A percentile compares a stretch with the other conserved stretches of the same genome.
phyloP scores from a whole-genome alignment of 2,113 vertebrate species.

The Phylloscopus whistleri region DNA sequence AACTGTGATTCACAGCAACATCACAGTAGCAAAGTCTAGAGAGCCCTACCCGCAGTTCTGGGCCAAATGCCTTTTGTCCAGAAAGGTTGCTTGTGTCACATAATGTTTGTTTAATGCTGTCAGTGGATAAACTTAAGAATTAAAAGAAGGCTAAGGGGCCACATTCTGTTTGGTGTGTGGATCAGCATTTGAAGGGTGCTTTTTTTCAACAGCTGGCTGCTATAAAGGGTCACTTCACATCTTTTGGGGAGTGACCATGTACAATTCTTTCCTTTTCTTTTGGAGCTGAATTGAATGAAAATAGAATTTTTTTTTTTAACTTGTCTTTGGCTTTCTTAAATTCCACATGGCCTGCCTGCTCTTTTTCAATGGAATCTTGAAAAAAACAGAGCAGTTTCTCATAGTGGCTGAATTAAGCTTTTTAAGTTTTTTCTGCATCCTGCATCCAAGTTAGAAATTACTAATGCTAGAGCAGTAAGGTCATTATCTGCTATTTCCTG shows the following conservation, averaged over 20 bases:
- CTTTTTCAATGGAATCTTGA: background rate
- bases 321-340: background rate
- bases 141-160: background rate
- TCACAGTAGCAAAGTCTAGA: background rate
- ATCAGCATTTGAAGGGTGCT: background rate
- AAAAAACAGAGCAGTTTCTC: background rate
- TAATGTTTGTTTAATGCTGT: background rate
- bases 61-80: background rate
- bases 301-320: background rate
- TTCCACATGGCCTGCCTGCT: background rate
- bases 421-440: background rate
- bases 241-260: background rate
- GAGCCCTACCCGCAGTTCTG: background rate
- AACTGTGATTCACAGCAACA: background rate
- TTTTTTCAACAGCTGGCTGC: background rate
- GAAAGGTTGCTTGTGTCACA: background rate
- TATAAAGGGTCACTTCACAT: background rate
- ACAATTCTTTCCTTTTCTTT: background rate
- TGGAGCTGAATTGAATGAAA: background rate
- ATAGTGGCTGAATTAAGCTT: background rate
- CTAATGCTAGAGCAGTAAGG: conserved; percentile 29
- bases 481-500: conserved; percentile 70
- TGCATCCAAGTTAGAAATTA: conserved; percentile 13
- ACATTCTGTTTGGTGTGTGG: background rate
- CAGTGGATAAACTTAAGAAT: background rate